Conservation (phyloP, 1,140 invertebrate genomes). For the Daktulosphaira vitifoliae region DNA sequence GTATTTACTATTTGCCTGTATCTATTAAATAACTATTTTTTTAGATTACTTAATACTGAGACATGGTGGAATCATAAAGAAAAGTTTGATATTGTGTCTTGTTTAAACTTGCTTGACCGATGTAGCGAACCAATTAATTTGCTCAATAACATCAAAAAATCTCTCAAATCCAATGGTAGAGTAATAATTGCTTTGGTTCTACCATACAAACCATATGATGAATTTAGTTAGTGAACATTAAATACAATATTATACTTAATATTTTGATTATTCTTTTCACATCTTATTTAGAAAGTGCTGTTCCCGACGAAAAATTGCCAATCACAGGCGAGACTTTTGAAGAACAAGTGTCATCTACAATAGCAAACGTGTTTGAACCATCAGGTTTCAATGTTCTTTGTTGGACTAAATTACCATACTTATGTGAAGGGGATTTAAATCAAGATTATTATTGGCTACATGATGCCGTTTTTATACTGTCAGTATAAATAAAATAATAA, state of each 20-base stretch:
- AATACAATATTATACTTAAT: neutral
- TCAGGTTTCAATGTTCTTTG: conserved; percentile 60
- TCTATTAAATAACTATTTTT: no score
- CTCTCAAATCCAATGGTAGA: conserved; percentile 58
- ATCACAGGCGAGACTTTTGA: conserved; percentile 65
- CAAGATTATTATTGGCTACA: conserved; percentile 85
- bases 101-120: conserved; percentile 82
- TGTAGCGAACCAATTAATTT: conserved; percentile 71
- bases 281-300: neutral
- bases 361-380: conserved; percentile 59
- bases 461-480: conserved; percentile 65
- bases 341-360: conserved; percentile 63
- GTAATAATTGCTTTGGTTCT: conserved; percentile 76
- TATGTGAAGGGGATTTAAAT: conserved; percentile 88
- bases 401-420: conserved; percentile 80
- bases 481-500: neutral
- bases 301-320: conserved; percentile 58
- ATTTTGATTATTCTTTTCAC: neutral
- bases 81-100: conserved; percentile 70
- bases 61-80: conserved; percentile 54
- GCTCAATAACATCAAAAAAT: conserved; percentile 55
- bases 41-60: conserved; percentile 65
- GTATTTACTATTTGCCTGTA: no score
- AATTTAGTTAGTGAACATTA: conserved; percentile 51
- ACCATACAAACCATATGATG: conserved; percentile 83